Evolutionary conservation across 2,797 vertebrate genomes (phyloP), one percentile per base, ranked within the genome.

Genomic region (Hafferia zeledoni): DNA sequence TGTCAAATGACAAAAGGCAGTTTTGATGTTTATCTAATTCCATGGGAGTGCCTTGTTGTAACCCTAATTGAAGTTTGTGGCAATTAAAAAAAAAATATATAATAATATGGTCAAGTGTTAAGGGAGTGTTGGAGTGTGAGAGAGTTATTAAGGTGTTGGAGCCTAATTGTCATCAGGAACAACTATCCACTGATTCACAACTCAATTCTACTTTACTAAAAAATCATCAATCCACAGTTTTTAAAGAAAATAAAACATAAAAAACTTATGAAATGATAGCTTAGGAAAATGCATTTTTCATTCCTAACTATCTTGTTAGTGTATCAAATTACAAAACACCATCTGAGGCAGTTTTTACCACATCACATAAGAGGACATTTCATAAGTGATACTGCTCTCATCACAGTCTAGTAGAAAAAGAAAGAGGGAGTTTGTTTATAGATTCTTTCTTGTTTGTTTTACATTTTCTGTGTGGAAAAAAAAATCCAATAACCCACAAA

Each of bases 391-490:
- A 93, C 92, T 94, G 92, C 87, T 95, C 96, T 95, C 94, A 96
- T 94, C 93, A 93, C 75, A 94, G 92, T 28, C 81, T 89, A 60
- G 88, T 39, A 77, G 53, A 81, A 67, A 94, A 95, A 93, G 91
- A 95, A 94, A 95, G 63, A 91, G 49, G 55, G 84, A 92, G 88
- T 90, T 83, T 95, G 96, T 95, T 95, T 96, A 95, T 94, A 93
- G 89, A 95, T 94, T 92, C 94, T 78, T 96, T 94, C 94, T 95
- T 97, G 95, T 94, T 96, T 97, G 96, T 96, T 97, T 97, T 97
- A 97, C 80, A 96, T 97, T 95, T 96, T 94, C 83, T 76, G 55
- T 74, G 87, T 92, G 76, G 83, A 74, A 88, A 89, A 91, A 93
- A 95, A 96, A 96, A 96, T 96, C 93, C 95, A 95, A 89, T 91